Evolutionary conservation across 2,888 invertebrate species (phyloP), one percentile per base, ranked within the genome.

Genomic region (Amphimallon solstitiale): DNA sequence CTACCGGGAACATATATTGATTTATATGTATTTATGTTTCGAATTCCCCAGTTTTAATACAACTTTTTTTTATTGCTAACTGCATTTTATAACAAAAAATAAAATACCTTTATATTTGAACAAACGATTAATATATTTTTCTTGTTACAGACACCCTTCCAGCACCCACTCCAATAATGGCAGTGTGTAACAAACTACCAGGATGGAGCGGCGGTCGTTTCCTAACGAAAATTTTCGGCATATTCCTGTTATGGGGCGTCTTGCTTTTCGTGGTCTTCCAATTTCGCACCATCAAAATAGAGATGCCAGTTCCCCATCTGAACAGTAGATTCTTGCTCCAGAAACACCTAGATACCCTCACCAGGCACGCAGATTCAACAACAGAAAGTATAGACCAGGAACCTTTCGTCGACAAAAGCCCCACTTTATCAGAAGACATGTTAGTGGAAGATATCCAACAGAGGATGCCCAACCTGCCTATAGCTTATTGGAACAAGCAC

Each of bases 401-500:
- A 72, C 89, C 88, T 0, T 82, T 85, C 66, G 81, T 89, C 23
- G 89, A 89, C 78, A 86, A 85, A 69, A 85, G 87, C 43, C 87
- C 87, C 0, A 83, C 83, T n/a, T 81, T 86, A 46, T 85, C 88
- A 59, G 94, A 95, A 79, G 92, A 91, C 63, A 89, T 90, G 79
- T 84, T 92, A 71, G 89, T 92, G 59, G 88, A 88, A 65, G 92
- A 93, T 78, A 91, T 94, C 64, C 92, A 93, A 80, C 87, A 89
- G 10, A 86, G 90, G 38, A 86, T 94, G 78, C 94, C 95, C 3
- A 94, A 92, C 73, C 85, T 95, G 40, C 95, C 95, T 2, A 89
- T 94, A 51, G 88, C 89, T 65, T 94, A 93, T 81, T 95, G 94
- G 94, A 90, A 90, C 79, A 89, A 89, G 72, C 90, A 92, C 79